A percentile compares a stretch with the other conserved stretches of the same genome.
Conservation (phyloP, 2,888 invertebrate genomes). For the Lypha dubia region DNA sequence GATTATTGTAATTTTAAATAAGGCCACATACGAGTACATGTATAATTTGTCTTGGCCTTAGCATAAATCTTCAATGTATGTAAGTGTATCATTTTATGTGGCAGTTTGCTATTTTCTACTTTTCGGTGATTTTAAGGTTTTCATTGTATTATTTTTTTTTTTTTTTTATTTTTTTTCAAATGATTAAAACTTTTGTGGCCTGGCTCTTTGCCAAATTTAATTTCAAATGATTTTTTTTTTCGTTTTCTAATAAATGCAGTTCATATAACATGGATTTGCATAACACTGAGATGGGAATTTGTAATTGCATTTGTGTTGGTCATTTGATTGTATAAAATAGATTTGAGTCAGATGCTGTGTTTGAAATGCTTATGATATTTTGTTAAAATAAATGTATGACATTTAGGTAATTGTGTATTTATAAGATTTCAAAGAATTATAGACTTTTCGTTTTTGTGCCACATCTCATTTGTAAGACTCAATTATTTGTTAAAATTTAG, state of each 20-base stretch:
- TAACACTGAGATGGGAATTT: constrained; percentile 26
- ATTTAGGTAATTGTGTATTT: background rate
- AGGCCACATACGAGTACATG: constrained; percentile 34
- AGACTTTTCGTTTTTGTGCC: no score
- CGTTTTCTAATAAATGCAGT: background rate
- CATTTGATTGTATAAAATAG: constrained; percentile 41
- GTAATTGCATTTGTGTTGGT: constrained; percentile 39
- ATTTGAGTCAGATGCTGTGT: constrained; percentile 41
- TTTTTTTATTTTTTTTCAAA: background rate
- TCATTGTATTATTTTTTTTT: background rate
- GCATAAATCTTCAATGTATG: background rate
- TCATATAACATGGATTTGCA: constrained; percentile 9
- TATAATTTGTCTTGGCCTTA: background rate
- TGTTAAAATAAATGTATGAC: background rate
- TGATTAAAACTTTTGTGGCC: background rate
- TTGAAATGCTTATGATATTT: constrained; percentile 15
- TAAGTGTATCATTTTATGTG: background rate
- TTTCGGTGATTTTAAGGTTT: background rate
- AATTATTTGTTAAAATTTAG: no score
- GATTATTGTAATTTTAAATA: constrained; percentile 58
- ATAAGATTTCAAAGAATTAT: no score
- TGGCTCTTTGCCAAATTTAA: constrained; percentile 39
- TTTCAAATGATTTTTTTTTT: no score
- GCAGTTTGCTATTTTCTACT: background rate
- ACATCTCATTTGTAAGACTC: no score